Conservation (phyloP, 2,888 invertebrate species). For the Acleris holmiana region DNA sequence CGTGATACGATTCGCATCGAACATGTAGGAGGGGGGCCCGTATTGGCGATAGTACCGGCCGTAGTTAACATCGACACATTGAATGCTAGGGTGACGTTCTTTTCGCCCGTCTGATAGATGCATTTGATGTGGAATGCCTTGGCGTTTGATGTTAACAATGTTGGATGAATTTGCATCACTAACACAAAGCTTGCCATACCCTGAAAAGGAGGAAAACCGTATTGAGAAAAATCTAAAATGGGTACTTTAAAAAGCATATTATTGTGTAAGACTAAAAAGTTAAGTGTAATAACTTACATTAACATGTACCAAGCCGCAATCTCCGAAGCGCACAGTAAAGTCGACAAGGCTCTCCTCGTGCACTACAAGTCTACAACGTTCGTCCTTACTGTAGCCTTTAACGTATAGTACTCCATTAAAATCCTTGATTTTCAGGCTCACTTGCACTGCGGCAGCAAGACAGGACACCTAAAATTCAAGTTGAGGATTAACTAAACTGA, state of each 20-base stretch:
- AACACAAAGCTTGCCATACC: slow-evolving; percentile 96
- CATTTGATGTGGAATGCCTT: slow-evolving; percentile 98
- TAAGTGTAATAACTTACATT: slow-evolving; percentile 86
- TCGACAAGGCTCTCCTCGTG: slow-evolving; percentile 89
- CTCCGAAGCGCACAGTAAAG: slow-evolving; percentile 95
- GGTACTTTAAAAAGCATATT: no score
- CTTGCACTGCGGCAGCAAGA: slow-evolving; percentile 95
- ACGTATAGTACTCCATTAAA: slow-evolving; percentile 97
- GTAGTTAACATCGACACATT: slow-evolving; percentile 98
- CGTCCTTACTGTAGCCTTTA: slow-evolving; percentile 97
- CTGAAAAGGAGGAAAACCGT: slow-evolving; percentile 67
- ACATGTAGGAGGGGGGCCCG: slow-evolving; percentile 96
- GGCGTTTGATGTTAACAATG: slow-evolving; percentile 96
- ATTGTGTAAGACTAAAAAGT: background rate
- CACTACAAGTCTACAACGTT: slow-evolving; percentile 92
- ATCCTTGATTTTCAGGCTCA: slow-evolving; percentile 90
- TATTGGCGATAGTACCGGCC: slow-evolving; percentile 97
- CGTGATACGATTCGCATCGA: slow-evolving; percentile 95
- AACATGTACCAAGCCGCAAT: slow-evolving; percentile 95
- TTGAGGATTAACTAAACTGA: background rate
- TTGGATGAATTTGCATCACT: slow-evolving; percentile 98
- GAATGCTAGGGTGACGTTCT: slow-evolving; percentile 95
- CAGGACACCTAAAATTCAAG: slow-evolving; percentile 88
- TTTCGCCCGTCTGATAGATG: slow-evolving; percentile 96
- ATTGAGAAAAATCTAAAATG: background rate